Base-by-base conservation (phyloP, 2,113 vertebrate genomes). In the Myotis brandtii region DNA sequence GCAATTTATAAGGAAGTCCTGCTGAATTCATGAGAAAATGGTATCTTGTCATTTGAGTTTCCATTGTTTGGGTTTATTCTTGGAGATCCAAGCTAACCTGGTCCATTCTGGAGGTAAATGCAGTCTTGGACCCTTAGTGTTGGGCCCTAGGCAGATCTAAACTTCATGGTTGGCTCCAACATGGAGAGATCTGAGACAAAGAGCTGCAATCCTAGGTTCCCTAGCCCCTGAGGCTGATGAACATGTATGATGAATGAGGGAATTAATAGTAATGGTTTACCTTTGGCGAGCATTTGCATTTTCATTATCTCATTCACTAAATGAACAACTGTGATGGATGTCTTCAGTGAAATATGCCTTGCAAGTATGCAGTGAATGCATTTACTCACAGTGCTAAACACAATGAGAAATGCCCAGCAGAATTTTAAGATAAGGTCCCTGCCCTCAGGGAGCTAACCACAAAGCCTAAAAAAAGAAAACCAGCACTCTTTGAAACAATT, bases 191-290 rank as follows among this genome's bases (percentile, higher is more conserved):
- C 20, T 62, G 86, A 79, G 37, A 85, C 20, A n/a, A 40, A 84
- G 62, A 96, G 30, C 56, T 81, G 50, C 86, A 70, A 40, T 56
- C 40, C 72, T 54, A 25, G 67, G 64, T 54, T 94, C 66, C 37
- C 66, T 72, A 59, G 17, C 64, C 86, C 86, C 93, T 48, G 69
- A 76, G 93, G 92, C 90, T 93, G 76, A 67, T 40, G 56, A 67
- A 72, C 70, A 20, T 25, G 52, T 79, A 3, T 94, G 95, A 92
- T 91, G 94, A 95, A 92, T 81, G 95, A 92, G 76, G 46, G 87
- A 73, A 93, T 97, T 96, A 93, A 93, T 83, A 76, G 86, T 93
- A 95, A 95, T 94, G 92, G 69, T 97, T 93, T 95, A 92, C 92
- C 52, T 87, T 85, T 93, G 95, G 96, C n/a, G 1, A 92, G 76